Percentiles rank a stretch among this genome's conserved stretches.
Conservation (phyloP, 2,797 vertebrate genomes). For the Tangara arthus region DNA sequence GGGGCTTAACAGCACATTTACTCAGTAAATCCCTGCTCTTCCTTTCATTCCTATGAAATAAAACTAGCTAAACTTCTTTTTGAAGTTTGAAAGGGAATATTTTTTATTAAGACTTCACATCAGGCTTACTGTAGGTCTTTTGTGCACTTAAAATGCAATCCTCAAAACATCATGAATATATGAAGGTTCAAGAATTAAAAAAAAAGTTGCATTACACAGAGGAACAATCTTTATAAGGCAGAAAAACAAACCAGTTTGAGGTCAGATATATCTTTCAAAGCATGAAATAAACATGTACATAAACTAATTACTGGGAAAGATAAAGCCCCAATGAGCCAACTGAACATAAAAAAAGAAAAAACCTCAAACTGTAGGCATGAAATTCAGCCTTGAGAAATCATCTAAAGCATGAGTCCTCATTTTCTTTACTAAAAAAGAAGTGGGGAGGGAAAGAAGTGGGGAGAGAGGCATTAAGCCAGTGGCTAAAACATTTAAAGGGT, state of each 20-base stretch:
- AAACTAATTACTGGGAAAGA: not conserved
- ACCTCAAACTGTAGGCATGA: not conserved
- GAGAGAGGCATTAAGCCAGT: no score
- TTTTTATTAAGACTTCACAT: not conserved
- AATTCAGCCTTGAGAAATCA: not conserved
- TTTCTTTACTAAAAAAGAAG: not conserved
- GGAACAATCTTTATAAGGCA: not conserved
- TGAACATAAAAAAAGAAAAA: not conserved
- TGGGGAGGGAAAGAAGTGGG: accelerated
- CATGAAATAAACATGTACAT: not conserved
- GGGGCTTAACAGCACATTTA: constrained; percentile 22
- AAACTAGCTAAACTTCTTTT: not conserved
- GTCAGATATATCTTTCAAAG: not conserved
- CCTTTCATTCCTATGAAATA: not conserved
- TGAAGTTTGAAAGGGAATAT: not conserved
- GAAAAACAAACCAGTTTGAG: not conserved
- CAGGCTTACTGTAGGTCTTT: not conserved
- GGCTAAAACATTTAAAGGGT: not conserved
- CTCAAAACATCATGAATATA: not conserved
- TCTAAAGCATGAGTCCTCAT: not conserved
- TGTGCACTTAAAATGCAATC: not conserved
- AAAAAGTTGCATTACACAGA: not conserved
- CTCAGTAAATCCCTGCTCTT: constrained; percentile 7
- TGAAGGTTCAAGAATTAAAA: not conserved
- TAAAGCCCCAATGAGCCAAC: not conserved